A percentile compares a stretch with the other conserved stretches of the same genome.
Conservation (phyloP, 2,797 vertebrate genomes). For the Darevskia nairensis region DNA sequence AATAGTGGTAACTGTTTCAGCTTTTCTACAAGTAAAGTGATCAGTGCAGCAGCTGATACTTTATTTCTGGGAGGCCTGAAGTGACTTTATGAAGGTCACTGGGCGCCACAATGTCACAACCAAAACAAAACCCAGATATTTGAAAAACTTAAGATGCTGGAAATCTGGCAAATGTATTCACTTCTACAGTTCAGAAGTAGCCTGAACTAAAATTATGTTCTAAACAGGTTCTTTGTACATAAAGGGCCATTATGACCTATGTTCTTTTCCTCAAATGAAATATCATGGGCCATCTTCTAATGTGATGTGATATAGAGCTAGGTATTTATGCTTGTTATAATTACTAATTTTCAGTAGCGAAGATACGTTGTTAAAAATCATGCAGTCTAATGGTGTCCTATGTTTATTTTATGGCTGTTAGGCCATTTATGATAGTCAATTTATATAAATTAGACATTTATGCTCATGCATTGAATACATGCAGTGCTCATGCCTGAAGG, state of each 20-base stretch:
- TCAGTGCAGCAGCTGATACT: not conserved
- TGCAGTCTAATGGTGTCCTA: not conserved
- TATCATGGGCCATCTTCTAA: not conserved
- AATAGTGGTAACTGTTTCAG: not conserved
- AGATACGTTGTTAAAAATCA: not conserved
- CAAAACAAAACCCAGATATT: not conserved
- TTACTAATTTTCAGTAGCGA: not conserved
- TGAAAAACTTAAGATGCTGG: not conserved
- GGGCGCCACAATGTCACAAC: not conserved
- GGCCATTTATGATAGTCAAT: too few species aligned
- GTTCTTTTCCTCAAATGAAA: too few species aligned
- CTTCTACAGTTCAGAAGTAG: not conserved
- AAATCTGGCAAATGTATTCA: not conserved
- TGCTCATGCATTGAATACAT: too few species aligned
- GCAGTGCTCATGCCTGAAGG: not conserved
- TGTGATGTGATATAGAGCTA: too few species aligned
- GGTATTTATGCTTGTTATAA: not conserved
- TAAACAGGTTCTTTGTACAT: not conserved
- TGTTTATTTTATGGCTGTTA: not conserved
- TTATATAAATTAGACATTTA: too few species aligned
- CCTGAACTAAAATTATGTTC: not conserved
- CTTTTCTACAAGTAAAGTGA: not conserved
- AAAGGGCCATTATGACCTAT: not conserved
- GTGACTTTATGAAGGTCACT: not conserved
- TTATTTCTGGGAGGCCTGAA: not conserved